Conservation (phyloP, 2,797 vertebrate genomes). For the Rhinatrema bivittatum region DNA sequence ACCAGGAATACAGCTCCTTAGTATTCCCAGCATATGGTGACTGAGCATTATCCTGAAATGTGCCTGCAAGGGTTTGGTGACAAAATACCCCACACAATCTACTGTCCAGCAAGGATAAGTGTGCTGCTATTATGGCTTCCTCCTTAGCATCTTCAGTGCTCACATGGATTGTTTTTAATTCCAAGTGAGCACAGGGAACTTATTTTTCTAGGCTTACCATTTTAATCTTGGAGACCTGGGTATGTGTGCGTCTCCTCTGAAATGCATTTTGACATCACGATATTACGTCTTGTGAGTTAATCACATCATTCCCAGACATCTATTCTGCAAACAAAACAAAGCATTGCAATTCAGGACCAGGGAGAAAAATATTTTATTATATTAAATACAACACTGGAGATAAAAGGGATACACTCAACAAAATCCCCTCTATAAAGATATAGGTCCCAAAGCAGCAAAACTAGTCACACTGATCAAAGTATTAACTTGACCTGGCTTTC, state of each 20-base stretch:
- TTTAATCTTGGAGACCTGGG: constrained; percentile 55
- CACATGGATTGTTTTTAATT: neutral
- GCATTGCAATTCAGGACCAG: constrained; percentile 13
- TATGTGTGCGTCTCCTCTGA: constrained; percentile 44
- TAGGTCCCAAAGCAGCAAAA: too few species aligned
- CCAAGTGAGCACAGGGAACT: constrained; percentile 32
- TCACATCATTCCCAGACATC: constrained; percentile 52
- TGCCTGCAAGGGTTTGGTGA: neutral
- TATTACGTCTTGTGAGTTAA: constrained; percentile 54
- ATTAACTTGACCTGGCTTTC: too few species aligned
- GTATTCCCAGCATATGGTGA: neutral
- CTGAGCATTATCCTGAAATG: neutral
- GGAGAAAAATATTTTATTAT: too few species aligned
- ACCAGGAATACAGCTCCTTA: neutral
- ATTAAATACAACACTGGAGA: too few species aligned
- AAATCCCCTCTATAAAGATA: too few species aligned
- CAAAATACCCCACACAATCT: neutral
- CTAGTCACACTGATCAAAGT: too few species aligned
- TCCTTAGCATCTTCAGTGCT: neutral
- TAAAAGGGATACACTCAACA: too few species aligned
- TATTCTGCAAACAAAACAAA: constrained; percentile 42
- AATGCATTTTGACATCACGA: constrained; percentile 78
- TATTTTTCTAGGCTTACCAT: too few species aligned
- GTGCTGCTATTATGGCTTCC: too few species aligned
- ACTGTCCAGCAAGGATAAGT: too few species aligned